A percentile compares a stretch with the other conserved stretches of the same genome.
Evolutionary conservation across 2,113 vertebrate species (phyloP).

Genomic region (Chaenocephalus aceratus): DNA sequence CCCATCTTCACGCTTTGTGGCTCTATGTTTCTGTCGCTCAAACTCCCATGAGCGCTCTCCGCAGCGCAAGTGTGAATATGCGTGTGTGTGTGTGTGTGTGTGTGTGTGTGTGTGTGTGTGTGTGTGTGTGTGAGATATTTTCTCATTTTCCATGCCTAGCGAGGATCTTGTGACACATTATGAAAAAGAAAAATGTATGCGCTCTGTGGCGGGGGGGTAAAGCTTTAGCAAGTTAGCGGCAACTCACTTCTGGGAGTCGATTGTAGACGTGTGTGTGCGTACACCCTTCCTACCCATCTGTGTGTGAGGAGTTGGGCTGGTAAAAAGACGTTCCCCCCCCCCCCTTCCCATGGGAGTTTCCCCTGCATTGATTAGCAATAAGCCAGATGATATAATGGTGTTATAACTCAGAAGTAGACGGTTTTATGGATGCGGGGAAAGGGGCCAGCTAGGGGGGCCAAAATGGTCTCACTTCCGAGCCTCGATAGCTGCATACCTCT

Average conservation of each 20-base stretch:
- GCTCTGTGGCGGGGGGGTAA: slow-evolving; percentile 14
- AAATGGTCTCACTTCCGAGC: slow-evolving; percentile 46
- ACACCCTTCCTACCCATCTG: slow-evolving; percentile 13
- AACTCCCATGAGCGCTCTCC: slow-evolving; percentile 74
- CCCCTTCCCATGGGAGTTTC: slow-evolving; percentile 57
- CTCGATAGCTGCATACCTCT: slow-evolving; percentile 46
- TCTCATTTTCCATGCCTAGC: slow-evolving; percentile 43
- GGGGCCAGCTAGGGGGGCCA: slow-evolving; percentile 49
- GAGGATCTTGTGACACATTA: slow-evolving; percentile 41
- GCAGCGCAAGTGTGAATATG: slow-evolving; percentile 57
- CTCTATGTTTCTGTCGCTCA: slow-evolving; percentile 76
- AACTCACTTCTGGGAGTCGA: slow-evolving; percentile 28
- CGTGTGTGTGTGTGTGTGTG: background rate
- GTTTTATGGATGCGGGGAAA: slow-evolving; percentile 66
- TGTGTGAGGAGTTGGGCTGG: slow-evolving; percentile 12
- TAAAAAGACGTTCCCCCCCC: slow-evolving; percentile 33
- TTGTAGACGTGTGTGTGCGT: slow-evolving; percentile 49
- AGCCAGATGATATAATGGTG: slow-evolving; percentile 75
- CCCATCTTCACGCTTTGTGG: slow-evolving; percentile 73
- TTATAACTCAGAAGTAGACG: slow-evolving; percentile 75
- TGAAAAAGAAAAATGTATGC: slow-evolving; percentile 28
- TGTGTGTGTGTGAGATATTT: slow-evolving; percentile 26
- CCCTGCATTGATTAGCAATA: slow-evolving; percentile 80
- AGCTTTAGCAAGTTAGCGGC: slow-evolving; percentile 38
- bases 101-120: slow-evolving; percentile 6